Percentiles rank a stretch among this genome's conserved stretches.
phyloP scores from a whole-genome alignment of 1,140 invertebrate species.

The Drosophila bipectinata region DNA sequence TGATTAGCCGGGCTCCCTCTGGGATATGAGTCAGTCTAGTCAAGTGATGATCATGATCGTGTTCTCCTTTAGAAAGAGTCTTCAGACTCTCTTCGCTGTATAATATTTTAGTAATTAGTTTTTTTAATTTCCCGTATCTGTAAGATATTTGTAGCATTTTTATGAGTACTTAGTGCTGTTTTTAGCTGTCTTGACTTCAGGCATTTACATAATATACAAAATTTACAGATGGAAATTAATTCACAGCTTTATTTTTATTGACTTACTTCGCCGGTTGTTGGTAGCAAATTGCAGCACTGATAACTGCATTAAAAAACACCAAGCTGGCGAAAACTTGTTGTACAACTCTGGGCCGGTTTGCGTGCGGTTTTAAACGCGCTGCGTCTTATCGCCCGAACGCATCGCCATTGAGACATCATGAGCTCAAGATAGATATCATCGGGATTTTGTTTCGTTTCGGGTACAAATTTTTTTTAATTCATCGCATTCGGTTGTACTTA shows the following conservation, averaged over 20 bases:
- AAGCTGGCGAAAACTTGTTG: constrained; percentile 59
- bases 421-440: constrained; percentile 55
- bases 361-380: constrained; percentile 31
- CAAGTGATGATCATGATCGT: constrained; percentile 15
- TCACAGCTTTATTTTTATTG: constrained; percentile 70
- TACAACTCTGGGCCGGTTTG: constrained; percentile 52
- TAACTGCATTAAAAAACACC: constrained; percentile 40
- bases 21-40: constrained; percentile 51
- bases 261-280: constrained; percentile 21
- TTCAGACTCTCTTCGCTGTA: neutral
- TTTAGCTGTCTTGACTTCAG: neutral
- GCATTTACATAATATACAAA: constrained; percentile 61
- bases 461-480: constrained; percentile 46
- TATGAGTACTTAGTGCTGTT: neutral
- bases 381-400: constrained; percentile 37
- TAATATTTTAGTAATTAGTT: neutral
- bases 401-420: constrained; percentile 62
- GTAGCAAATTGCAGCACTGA: constrained; percentile 55
- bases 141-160: neutral
- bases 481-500: constrained; percentile 5
- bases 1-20: constrained; percentile 47
- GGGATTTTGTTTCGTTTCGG: constrained; percentile 27
- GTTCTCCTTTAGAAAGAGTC: neutral
- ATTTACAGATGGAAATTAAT: constrained; percentile 56
- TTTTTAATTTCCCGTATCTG: neutral